A percentile compares a stretch with the other conserved stretches of the same genome.
Evolutionary conservation across 2,113 vertebrate species (phyloP).

Genomic region (Psephotus haematonotus): DNA sequence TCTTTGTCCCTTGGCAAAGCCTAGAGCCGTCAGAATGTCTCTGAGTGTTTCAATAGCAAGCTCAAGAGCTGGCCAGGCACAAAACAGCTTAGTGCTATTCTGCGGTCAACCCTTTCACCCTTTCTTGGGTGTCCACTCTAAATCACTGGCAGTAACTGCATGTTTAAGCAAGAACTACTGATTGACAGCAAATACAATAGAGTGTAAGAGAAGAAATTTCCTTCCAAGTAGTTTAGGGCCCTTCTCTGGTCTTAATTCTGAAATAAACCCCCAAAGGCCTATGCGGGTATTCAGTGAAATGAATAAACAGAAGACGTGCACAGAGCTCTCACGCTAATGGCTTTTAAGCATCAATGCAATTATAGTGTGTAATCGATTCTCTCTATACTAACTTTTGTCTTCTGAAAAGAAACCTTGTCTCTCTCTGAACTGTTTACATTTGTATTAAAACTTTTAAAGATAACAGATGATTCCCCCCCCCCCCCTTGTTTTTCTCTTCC

Average conservation of each 20-base stretch:
- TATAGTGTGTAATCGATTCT: conserved; percentile 19
- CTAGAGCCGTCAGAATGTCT: neutral
- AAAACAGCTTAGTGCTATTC: neutral
- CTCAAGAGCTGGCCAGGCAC: neutral
- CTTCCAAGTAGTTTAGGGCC: neutral
- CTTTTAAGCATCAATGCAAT: conserved; percentile 44
- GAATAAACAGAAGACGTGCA: conserved; percentile 11
- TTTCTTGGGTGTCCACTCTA: neutral
- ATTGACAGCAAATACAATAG: neutral
- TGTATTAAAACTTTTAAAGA: neutral
- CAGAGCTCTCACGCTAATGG: conserved; percentile 3
- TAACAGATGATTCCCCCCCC: neutral
- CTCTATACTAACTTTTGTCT: neutral
- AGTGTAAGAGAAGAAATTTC: neutral
- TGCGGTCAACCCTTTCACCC: neutral
- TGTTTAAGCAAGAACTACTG: neutral
- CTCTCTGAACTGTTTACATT: neutral
- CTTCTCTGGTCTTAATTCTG: conserved; percentile 5
- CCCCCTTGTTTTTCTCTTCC: neutral
- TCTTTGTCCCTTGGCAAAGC: neutral
- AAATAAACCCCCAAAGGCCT: conserved; percentile 12
- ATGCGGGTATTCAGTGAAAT: neutral
- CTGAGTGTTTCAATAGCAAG: neutral
- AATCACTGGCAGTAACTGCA: neutral
- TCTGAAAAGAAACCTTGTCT: conserved; percentile 11